These are phyloP conservation scores for Conger conger DNA, from an alignment of 2,113 vertebrate species.

Conservation along the genomic window DNA sequence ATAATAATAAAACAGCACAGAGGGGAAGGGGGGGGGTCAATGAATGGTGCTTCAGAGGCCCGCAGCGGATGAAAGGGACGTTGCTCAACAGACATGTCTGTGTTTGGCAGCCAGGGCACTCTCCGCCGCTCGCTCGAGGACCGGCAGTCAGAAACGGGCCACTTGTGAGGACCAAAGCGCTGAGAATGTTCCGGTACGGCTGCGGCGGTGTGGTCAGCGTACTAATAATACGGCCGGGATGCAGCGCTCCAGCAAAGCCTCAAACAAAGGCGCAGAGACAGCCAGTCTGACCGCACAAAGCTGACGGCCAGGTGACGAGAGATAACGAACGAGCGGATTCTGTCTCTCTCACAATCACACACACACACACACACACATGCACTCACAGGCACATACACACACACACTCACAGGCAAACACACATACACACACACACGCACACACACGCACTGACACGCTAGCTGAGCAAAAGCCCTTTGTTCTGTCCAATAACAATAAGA, in stretches of 20 bases:
- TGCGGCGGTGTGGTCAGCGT: too few relatives aligned
- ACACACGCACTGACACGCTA: background rate
- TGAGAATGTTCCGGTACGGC: background rate
- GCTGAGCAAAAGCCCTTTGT: background rate
- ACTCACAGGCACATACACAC: background rate
- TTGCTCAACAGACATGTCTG: background rate
- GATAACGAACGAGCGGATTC: background rate
- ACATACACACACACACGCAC: background rate
- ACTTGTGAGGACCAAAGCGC: background rate
- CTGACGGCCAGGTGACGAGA: background rate
- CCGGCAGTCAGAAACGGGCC: background rate
- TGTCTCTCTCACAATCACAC: background rate
- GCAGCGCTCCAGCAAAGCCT: background rate
- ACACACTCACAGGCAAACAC: background rate
- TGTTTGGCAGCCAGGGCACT: background rate
- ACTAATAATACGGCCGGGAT: background rate
- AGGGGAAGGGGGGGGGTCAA: background rate
- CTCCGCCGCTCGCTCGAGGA: background rate
- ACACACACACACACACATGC: background rate
- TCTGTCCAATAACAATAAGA: background rate
- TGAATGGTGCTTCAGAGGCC: too few relatives aligned
- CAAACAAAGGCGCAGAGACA: conserved; percentile 8
- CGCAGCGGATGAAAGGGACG: background rate
- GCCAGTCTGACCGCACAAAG: conserved; percentile 1
- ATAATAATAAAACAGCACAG: too few relatives aligned